Evolutionary conservation across 2,888 invertebrate species (phyloP).

Genomic region (Ophraella communa): DNA sequence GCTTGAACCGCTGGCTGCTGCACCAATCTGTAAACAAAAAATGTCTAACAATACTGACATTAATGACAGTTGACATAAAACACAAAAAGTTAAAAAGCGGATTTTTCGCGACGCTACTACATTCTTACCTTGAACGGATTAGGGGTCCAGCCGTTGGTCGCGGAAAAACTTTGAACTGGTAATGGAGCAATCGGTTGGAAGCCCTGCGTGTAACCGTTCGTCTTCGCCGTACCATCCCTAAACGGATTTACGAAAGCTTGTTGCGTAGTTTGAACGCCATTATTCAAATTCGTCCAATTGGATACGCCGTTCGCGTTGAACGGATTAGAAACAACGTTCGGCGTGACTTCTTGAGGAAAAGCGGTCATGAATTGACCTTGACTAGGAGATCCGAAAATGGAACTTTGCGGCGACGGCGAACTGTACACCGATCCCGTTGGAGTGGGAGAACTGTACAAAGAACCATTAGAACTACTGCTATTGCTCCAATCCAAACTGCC

Average conservation of each 20-base stretch:
- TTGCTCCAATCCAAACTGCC: constrained; percentile 47
- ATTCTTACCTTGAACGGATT: constrained; percentile 57
- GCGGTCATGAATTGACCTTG: constrained; percentile 57
- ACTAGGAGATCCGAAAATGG: constrained; percentile 59
- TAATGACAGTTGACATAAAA: too few relatives aligned
- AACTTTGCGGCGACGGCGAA: constrained; percentile 57
- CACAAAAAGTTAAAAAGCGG: too few relatives aligned
- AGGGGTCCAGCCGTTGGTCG: constrained; percentile 49
- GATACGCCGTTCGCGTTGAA: constrained; percentile 37
- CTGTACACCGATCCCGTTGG: constrained; percentile 57
- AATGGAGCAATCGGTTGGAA: constrained; percentile 47
- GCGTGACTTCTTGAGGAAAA: constrained; percentile 45
- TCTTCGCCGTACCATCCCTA: constrained; percentile 44
- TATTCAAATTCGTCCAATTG: constrained; percentile 34
- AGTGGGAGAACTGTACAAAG: constrained; percentile 56
- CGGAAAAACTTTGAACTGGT: constrained; percentile 41
- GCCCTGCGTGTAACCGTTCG: constrained; percentile 48
- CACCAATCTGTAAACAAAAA: constrained; percentile 58
- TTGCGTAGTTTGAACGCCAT: constrained; percentile 35
- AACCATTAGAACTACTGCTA: constrained; percentile 52
- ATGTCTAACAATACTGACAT: too few relatives aligned
- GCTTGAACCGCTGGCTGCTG: constrained; percentile 56
- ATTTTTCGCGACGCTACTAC: too few relatives aligned
- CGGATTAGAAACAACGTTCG: constrained; percentile 47
- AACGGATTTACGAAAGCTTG: constrained; percentile 53